Base-by-base conservation (phyloP, 2,797 vertebrate genomes). In the Acestrorhynchus altus region DNA sequence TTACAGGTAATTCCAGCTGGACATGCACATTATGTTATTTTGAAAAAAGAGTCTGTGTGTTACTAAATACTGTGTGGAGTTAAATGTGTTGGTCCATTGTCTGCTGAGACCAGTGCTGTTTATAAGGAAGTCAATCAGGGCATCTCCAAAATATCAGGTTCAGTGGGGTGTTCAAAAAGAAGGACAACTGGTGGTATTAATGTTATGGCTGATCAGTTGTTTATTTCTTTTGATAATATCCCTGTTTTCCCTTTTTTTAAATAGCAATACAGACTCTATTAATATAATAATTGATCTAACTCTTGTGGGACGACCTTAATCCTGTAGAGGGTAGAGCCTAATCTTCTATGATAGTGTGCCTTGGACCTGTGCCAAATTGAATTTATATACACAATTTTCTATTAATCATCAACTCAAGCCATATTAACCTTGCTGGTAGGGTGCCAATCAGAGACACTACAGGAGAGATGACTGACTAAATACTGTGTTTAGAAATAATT, bases 401-500 rank as follows among this genome's bases (percentile, higher is more conserved):
- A 83, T 85, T 81, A 81, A 87, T 87, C 81, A 87, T 76, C 71
- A 76, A 75, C 72, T 71, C 65, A 72, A 74, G 73, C 60, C 59
- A 31, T 81, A 83, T 84, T 86, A 83, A 71, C 72, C 75, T 78
- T 81, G 77, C 83, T 83, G 80, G 83, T 83, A 64, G 81, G 78
- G 78, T 77, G 83, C 80, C 81, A 84, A 78, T 86, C 78, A 82
- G 67, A 57, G 60, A 75, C 65, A 49, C 77, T 73, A 76, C 63
- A 75, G 73, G 80, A 84, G 72, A 78, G 71, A 72, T 20, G 59
- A 61, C 66, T 76, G 40, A 40, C 59, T 81, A 78, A 83, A 75
- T 71, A 47, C 61, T 54, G 79, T 57, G 74, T 83, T 84, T 86
- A 81, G 44, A 74, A 72, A 76, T 81, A 26, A 81, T 77, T 81